Evolutionary conservation across 2,888 invertebrate genomes (phyloP), one percentile per base, ranked within the genome.

Genomic region (Phortica okadai): DNA sequence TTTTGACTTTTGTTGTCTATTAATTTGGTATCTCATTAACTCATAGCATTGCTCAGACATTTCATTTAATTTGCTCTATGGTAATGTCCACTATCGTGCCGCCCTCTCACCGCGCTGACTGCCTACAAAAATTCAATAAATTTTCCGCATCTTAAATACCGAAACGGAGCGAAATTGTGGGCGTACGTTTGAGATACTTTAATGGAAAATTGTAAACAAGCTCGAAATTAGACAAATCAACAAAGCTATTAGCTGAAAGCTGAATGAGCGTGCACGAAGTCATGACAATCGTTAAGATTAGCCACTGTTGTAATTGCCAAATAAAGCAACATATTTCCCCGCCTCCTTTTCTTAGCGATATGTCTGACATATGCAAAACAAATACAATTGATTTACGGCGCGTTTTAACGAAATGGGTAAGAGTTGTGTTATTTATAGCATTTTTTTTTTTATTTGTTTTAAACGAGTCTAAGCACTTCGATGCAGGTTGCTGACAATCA

Each of bases 221-320:
- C 83, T 67, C 80, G 79, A 85, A 88, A 87, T 88, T 88, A 81
- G 88, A 87, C 86, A 88, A 83, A 84, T 84, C 83, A 82, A 85
- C 81, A 45, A 45, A 21, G 16, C 8, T 25, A 67, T 42, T 41
- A 45, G 21, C 25, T 25, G 25, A 62, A 62, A 33, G 14, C 41
- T n/a, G 66, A 4, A 59, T n/a, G 7, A 54, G 59, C 59, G 25
- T 59, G 11, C 16, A 16, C 44, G 45, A 45, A 69, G 45, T 7
- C 44, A 50, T 64, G 64, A 79, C 76, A 81, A 77, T 75, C 76
- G 67, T 50, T 76, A 81, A 80, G 77, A 78, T 33, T 76, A 82
- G 74, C 79, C 77, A 80, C 80, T 86, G 87, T 85, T 84, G 74
- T 76, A 80, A 78, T 56, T 6, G 70, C 77, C 77, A 78, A 62